Evolutionary conservation across 2,113 vertebrate species (phyloP).

Genomic region (Reinhardtius hippoglossoides): DNA sequence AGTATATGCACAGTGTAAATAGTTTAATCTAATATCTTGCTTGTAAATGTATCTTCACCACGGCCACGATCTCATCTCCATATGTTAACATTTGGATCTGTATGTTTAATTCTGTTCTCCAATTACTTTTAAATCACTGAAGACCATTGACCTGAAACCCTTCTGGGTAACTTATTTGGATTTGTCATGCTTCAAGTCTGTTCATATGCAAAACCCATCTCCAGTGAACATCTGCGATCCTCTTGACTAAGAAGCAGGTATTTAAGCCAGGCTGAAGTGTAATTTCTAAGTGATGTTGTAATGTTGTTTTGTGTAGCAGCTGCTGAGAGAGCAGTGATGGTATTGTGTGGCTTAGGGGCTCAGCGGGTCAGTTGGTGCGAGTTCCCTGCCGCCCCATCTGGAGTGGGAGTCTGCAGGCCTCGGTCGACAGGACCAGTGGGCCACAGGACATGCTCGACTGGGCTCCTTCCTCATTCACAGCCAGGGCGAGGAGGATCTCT

Average conservation of each 20-base stretch:
- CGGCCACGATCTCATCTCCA: not conserved
- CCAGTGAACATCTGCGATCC: slow-evolving; percentile 65
- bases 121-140: slow-evolving; percentile 32
- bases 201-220: slow-evolving; percentile 66
- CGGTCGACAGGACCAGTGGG: slow-evolving; percentile 45
- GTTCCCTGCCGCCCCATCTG: slow-evolving; percentile 76
- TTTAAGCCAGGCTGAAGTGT: slow-evolving; percentile 56
- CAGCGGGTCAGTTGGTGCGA: slow-evolving; percentile 68
- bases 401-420: slow-evolving; percentile 62
- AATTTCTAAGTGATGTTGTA: slow-evolving; percentile 62
- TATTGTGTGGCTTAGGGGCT: slow-evolving; percentile 65
- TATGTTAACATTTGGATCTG: slow-evolving; percentile 4
- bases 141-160: slow-evolving; percentile 53
- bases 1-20: not conserved
- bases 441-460: slow-evolving; percentile 75
- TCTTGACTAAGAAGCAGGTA: slow-evolving; percentile 63
- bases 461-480: slow-evolving; percentile 73
- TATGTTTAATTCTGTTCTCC: slow-evolving; percentile 28
- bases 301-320: slow-evolving; percentile 68
- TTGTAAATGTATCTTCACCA: not conserved
- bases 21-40: too few relatives aligned
- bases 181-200: slow-evolving; percentile 51
- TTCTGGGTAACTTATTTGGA: slow-evolving; percentile 62
- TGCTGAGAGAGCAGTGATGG: slow-evolving; percentile 63
- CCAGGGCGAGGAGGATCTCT: slow-evolving; percentile 63